These are phyloP conservation scores for Peromyscus eremicus DNA, from an alignment of 2,797 vertebrate genomes.

Conservation along the genomic window DNA sequence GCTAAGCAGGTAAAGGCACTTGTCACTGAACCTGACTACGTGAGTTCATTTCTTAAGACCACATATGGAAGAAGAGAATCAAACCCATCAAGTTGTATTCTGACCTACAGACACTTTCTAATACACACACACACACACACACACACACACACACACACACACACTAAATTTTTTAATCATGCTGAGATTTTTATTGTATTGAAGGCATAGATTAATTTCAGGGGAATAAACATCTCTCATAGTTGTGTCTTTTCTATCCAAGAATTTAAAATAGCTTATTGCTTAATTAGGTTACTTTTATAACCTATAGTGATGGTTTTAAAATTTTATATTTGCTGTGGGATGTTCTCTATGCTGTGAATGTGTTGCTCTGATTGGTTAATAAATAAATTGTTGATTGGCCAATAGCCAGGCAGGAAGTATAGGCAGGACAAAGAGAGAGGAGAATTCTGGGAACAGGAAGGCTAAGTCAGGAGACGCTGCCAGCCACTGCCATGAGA, in stretches of 20 bases:
- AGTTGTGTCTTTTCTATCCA: slow-evolving; percentile 20
- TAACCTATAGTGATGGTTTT: neutral
- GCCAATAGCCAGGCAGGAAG: too few relatives aligned
- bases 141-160: neutral
- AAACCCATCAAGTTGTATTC: neutral
- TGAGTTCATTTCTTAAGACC: neutral
- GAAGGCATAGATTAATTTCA: neutral
- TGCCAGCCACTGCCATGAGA: too few relatives aligned
- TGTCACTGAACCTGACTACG: too few relatives aligned
- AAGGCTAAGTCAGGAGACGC: too few relatives aligned
- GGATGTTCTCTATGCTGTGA: too few relatives aligned
- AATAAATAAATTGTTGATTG: too few relatives aligned
- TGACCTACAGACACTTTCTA: neutral
- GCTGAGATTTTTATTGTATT: neutral
- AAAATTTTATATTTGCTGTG: neutral
- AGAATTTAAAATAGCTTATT: neutral
- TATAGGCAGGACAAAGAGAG: too few relatives aligned
- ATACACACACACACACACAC: neutral
- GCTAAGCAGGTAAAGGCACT: too few relatives aligned
- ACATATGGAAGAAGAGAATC: neutral
- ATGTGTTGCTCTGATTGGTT: too few relatives aligned
- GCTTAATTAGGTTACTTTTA: slow-evolving; percentile 17
- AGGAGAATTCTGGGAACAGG: too few relatives aligned
- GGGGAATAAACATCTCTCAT: neutral
- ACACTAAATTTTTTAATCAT: neutral